A percentile compares a stretch with the other conserved stretches of the same genome.
Evolutionary conservation across 2,113 vertebrate genomes (phyloP).

Genomic region (Tetrax tetrax): DNA sequence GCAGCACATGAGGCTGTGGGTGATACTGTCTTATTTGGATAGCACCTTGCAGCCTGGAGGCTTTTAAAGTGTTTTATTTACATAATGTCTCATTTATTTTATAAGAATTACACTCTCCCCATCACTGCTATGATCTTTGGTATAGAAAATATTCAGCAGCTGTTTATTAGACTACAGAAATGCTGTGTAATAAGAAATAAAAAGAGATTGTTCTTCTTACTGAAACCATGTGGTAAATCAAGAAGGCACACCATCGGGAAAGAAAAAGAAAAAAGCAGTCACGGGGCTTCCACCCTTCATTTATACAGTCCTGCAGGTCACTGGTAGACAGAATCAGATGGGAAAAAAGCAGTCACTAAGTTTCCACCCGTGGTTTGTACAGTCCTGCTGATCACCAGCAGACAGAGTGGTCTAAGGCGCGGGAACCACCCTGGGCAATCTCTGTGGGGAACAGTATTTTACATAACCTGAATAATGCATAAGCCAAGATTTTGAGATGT

Average conservation of each 20-base stretch:
- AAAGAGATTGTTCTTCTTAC: neutral
- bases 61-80: slow-evolving; percentile 55
- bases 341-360: neutral
- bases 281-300: neutral
- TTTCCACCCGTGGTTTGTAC: neutral
- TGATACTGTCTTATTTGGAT: slow-evolving; percentile 22
- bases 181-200: slow-evolving; percentile 45
- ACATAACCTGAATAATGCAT: neutral
- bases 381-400: neutral
- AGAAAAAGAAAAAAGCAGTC: neutral
- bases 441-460: neutral
- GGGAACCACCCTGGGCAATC: neutral
- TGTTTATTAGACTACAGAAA: slow-evolving; percentile 64
- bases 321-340: neutral
- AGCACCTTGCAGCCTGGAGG: slow-evolving; percentile 40
- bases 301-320: neutral
- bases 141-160: slow-evolving; percentile 50
- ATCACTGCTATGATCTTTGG: slow-evolving; percentile 40
- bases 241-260: neutral
- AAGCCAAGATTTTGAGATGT: slow-evolving; percentile 9
- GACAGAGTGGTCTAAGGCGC: neutral
- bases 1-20: slow-evolving; percentile 15
- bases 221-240: neutral
- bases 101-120: slow-evolving; percentile 2
- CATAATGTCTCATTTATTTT: slow-evolving; percentile 60